Evolutionary conservation across 2,888 invertebrate genomes (phyloP), one percentile per base, ranked within the genome.

Genomic region (Tinea semifulvella): DNA sequence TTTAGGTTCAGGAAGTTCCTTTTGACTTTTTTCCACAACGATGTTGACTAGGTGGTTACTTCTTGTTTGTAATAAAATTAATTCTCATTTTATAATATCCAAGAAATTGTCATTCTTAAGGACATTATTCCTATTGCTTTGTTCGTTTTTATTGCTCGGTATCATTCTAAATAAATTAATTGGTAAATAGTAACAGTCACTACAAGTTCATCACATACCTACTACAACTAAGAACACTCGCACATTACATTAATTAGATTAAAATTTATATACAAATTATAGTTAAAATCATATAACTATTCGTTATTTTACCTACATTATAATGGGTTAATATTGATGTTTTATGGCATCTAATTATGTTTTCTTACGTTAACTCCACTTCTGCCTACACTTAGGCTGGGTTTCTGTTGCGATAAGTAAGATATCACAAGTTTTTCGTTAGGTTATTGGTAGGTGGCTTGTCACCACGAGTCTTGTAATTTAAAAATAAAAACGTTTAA

Each of bases 191-290:
- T 63, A 61, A 59, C 55, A 61, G 53, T 62, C 54, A 56, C 76
- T 72, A 75, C 73, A 58, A 68, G 60, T 67, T 57, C 65, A 67
- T 66, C 72, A 76, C 73, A 65, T 65, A 63, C 79, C 79, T 79
- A 63, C 80, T 79, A 80, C 79, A 66, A 58, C 77, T 80, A 80
- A 76, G 70, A 66, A 77, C 79, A 80, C 79, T 70, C 80, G 65
- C 79, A 80, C 80, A 65, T 74, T 70, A 75, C 70, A 72, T 70
- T 69, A 63, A 72, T 73, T 75, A 73, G 62, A 61, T 64, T 70
- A 68, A 75, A 76, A 77, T 69, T 61, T 77, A 80, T 80, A 79
- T 80, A 80, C 80, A 80, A 65, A 61, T 74, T 71, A 75, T 54
- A 57, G 55, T 73, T 77, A 76, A 65, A 57, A 60, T 11, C 20